Conservation (phyloP, 2,888 invertebrate genomes). For the Hirtodrosophila duncani region DNA sequence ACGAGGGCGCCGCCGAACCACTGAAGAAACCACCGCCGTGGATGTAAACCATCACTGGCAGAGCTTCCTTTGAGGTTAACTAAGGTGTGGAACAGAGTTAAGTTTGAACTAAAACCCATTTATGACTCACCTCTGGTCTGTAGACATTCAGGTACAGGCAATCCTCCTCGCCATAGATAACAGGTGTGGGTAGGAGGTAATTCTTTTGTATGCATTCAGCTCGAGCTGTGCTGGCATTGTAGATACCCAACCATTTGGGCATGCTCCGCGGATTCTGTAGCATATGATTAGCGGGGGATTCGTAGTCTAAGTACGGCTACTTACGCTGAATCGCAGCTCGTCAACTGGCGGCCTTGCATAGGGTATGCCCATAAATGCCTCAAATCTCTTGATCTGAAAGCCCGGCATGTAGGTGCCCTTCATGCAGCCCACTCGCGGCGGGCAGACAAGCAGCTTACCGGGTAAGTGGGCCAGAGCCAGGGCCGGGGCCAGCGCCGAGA, state of each 20-base stretch:
- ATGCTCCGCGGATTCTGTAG: slow-evolving; percentile 71
- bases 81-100: background rate
- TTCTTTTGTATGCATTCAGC: slow-evolving; percentile 80
- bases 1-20: slow-evolving; percentile 77
- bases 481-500: background rate
- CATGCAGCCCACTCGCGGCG: slow-evolving; percentile 64
- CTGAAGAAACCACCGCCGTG: slow-evolving; percentile 80
- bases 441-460: slow-evolving; percentile 56
- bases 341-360: slow-evolving; percentile 76
- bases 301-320: too few relatives aligned
- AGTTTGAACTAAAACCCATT: background rate
- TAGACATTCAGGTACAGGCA: slow-evolving; percentile 80
- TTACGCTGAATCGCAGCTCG: slow-evolving; percentile 74
- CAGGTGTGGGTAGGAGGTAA: slow-evolving; percentile 74
- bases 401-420: slow-evolving; percentile 67
- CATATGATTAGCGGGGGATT: background rate
- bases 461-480: slow-evolving; percentile 7
- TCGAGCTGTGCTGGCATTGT: slow-evolving; percentile 75
- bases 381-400: slow-evolving; percentile 65
- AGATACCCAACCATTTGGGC: slow-evolving; percentile 52
- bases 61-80: background rate
- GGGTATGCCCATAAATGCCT: slow-evolving; percentile 77
- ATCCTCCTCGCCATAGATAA: slow-evolving; percentile 79
- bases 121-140: slow-evolving; percentile 68
- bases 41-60: slow-evolving; percentile 80